These are phyloP conservation scores for Carposina sasakii DNA, from an alignment of 1,140 invertebrate species.

Conservation along the genomic window DNA sequence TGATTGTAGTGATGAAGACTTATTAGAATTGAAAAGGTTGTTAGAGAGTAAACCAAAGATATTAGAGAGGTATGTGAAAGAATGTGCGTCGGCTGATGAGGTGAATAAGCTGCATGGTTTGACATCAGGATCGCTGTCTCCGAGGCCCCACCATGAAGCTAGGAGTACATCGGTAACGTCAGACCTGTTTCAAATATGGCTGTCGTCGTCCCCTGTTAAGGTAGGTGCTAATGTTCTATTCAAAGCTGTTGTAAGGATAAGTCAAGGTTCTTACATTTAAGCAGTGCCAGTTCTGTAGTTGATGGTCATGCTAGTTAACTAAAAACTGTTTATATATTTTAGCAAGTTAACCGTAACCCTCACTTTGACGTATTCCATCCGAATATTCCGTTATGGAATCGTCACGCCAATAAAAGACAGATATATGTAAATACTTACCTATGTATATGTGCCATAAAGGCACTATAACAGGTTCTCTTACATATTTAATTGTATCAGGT, in stretches of 20 bases:
- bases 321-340: not conserved
- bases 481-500: no score
- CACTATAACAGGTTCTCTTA: no score
- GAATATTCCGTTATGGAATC: no score
- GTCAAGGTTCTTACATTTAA: not conserved
- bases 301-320: no score
- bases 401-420: no score
- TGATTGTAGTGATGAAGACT: constrained; percentile 52
- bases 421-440: no score
- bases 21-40: constrained; percentile 49
- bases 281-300: not conserved
- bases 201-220: constrained; percentile 82
- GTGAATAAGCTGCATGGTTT: constrained; percentile 70
- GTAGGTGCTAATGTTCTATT: constrained; percentile 52
- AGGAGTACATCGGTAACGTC: constrained; percentile 83
- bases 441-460: no score
- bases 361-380: not conserved
- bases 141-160: constrained; percentile 68
- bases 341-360: not conserved
- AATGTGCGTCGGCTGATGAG: constrained; percentile 80
- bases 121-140: constrained; percentile 70
- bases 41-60: constrained; percentile 54
- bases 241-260: not conserved
- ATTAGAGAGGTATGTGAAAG: constrained; percentile 80
- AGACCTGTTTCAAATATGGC: constrained; percentile 88